Evolutionary conservation across 1,140 invertebrate genomes (phyloP).

Genomic region (Macrobrachium nipponense): DNA sequence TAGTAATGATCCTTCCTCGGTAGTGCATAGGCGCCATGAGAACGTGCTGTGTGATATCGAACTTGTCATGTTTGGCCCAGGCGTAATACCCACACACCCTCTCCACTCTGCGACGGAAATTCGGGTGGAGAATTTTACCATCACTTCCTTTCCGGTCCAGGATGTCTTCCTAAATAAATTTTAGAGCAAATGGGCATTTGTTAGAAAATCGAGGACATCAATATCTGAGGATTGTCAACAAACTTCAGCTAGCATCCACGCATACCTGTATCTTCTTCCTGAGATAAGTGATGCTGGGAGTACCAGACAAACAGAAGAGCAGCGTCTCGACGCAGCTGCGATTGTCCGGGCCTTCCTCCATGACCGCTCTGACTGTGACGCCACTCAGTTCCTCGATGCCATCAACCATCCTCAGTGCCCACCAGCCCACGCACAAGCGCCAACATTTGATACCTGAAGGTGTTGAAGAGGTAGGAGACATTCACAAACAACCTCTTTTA

Average conservation of each 20-base stretch:
- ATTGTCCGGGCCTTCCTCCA: conserved; percentile 2
- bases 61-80: conserved; percentile 37
- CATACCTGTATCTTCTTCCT: conserved; percentile 35
- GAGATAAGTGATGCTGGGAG: conserved; percentile 19
- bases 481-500: neutral
- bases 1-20: conserved; percentile 36
- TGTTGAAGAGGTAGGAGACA: too few species aligned
- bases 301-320: conserved; percentile 34
- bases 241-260: neutral
- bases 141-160: conserved; percentile 11
- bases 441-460: conserved; percentile 43
- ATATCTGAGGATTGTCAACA: neutral
- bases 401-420: conserved; percentile 34
- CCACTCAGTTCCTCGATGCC: conserved; percentile 40
- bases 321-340: conserved; percentile 25
- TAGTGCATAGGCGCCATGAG: conserved; percentile 31
- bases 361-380: conserved; percentile 28
- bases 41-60: conserved; percentile 33
- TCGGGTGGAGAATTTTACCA: conserved; percentile 38
- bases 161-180: conserved; percentile 29
- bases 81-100: conserved; percentile 33
- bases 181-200: neutral
- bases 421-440: conserved; percentile 32
- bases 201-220: neutral
- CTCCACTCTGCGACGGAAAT: conserved; percentile 28